These are phyloP conservation scores for Melopsittacus undulatus DNA, from an alignment of 2,797 vertebrate genomes.

Conservation along the genomic window DNA sequence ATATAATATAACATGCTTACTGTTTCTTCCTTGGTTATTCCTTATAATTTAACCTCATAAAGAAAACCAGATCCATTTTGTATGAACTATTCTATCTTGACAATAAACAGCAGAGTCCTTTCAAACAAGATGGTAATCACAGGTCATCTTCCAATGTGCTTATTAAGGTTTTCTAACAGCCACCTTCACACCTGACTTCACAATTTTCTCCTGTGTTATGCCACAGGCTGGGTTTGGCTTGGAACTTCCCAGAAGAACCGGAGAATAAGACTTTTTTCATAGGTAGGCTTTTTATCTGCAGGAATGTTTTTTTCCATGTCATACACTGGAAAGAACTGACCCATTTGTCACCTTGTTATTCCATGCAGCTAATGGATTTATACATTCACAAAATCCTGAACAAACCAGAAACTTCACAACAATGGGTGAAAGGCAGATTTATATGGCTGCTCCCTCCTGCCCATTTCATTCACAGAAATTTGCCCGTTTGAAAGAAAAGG, in stretches of 20 bases:
- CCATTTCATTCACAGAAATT: neutral
- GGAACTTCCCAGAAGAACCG: neutral
- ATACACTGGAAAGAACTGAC: neutral
- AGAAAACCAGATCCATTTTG: neutral
- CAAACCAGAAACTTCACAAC: neutral
- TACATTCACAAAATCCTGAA: neutral
- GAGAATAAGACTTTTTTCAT: neutral
- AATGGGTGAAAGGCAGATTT: neutral
- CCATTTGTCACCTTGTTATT: neutral
- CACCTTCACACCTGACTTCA: neutral
- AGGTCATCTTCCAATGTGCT: neutral
- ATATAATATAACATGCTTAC: neutral
- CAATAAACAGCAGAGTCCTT: neutral
- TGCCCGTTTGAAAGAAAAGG: neutral
- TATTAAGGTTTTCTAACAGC: neutral
- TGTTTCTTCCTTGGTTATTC: neutral
- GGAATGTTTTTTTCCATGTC: accelerated
- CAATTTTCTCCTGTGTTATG: neutral
- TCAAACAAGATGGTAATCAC: neutral
- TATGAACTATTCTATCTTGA: neutral
- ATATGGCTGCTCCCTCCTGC: accelerated
- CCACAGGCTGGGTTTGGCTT: neutral
- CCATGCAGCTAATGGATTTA: neutral
- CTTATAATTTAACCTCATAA: neutral
- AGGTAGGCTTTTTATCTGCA: neutral